A percentile compares a stretch with the other conserved stretches of the same genome.
Evolutionary conservation across 2,888 invertebrate genomes (phyloP).

Genomic region (Epinotia bilunana): DNA sequence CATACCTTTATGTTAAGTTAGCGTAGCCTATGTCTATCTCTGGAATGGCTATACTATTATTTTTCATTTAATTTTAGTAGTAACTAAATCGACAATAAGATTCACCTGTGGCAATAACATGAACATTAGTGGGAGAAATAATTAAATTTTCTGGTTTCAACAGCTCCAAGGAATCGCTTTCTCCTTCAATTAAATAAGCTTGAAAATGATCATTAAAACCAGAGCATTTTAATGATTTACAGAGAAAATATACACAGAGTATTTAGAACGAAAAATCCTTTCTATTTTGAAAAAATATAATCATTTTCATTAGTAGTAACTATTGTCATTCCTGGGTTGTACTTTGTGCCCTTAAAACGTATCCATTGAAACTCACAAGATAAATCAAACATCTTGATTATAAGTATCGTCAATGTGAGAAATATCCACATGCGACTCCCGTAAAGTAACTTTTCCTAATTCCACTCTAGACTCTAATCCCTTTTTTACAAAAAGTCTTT

Average conservation of each 20-base stretch:
- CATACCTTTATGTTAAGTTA: background rate
- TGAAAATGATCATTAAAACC: slow-evolving; percentile 5
- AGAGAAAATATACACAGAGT: background rate
- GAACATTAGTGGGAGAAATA: slow-evolving; percentile 1
- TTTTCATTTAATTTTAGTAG: background rate
- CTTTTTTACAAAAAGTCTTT: background rate
- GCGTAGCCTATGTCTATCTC: too few species aligned
- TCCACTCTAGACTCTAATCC: background rate
- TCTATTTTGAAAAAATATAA: background rate
- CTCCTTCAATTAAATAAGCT: background rate
- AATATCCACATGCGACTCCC: slow-evolving; percentile 3
- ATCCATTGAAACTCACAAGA: slow-evolving; percentile 1
- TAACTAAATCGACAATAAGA: slow-evolving; percentile 4
- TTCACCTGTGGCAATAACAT: slow-evolving; percentile 6
- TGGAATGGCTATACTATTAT: background rate
- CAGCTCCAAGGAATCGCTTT: slow-evolving; percentile 5
- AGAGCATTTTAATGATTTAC: background rate
- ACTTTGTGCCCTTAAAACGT: slow-evolving; percentile 6
- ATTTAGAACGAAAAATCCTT: background rate
- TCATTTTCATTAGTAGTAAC: background rate
- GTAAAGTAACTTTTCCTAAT: slow-evolving; percentile 8
- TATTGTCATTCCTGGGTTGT: slow-evolving; percentile 6
- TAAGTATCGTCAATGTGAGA: background rate
- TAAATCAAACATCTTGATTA: slow-evolving; percentile 3
- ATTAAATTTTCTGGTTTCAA: background rate